Base-by-base conservation (phyloP, 1,140 invertebrate species). In the Penaeus indicus region DNA sequence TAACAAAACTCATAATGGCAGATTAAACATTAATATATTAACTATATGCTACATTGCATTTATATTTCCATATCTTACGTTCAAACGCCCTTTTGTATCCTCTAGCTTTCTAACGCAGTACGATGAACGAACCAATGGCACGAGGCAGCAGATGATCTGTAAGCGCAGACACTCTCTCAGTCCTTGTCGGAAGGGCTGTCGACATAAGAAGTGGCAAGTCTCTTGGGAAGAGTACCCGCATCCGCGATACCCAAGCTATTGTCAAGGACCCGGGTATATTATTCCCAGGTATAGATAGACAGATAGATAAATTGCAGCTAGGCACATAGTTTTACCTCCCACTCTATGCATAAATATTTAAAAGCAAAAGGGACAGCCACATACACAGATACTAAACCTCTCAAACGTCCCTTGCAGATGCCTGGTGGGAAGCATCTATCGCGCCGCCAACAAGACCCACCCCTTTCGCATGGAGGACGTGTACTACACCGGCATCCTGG, bases 391-490 rank as follows among this genome's bases (percentile, higher is more conserved):
- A 11, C 11, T 54, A 54, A 54, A 11, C 54, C 54, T 54, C 54
- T 11, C 54, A 54, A 54, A 0, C 42, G 27, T 32, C 27, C n/a
- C 8, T 27, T 27, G n/a, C 54, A 86, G 85, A 38, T n/a, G 62
- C 60, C 21, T 86, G 61, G 62, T 86, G 42, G 38, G 27, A 27
- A 13, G 61, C n/a, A 54, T 86, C 16, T 80, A 80, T 22, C 60
- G 64, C 64, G 85, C 75, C 62, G 85, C 85, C 11, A 86, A 86
- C 77, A 86, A 86, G 72, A 86, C 85, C 27, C 85, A 86, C 27
- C 85, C 85, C 5, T 86, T 79, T 32, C 75, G 85, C 27, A 64
- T 87, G 62, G 85, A 87, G 79, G 85, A 87, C n/a, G 85, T 87
- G 3, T 87, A 87, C 19, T 87, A 81, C 61, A 87, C 85, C 2